A percentile compares a stretch with the other conserved stretches of the same genome.
Conservation (phyloP, 2,113 vertebrate genomes). For the Globicephala melas region DNA sequence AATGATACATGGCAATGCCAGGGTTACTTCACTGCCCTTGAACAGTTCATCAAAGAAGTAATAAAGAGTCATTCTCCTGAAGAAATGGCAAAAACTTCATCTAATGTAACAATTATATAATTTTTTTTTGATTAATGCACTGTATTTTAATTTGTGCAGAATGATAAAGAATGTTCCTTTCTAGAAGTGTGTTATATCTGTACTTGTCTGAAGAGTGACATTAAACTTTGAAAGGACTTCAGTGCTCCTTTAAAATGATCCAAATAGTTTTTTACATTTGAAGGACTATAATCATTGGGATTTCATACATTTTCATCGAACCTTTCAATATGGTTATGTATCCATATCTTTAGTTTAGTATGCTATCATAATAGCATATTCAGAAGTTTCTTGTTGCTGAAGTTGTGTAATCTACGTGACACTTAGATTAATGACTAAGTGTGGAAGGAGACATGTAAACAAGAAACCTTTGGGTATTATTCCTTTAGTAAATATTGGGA, state of each 20-base stretch:
- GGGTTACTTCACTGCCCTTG: constrained; percentile 95
- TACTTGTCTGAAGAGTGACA: constrained; percentile 81
- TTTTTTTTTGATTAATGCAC: constrained; percentile 58
- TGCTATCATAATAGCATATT: constrained; percentile 68
- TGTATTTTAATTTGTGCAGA: constrained; percentile 78
- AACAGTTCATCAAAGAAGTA: constrained; percentile 98
- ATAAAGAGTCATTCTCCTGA: constrained; percentile 94
- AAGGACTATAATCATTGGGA: constrained; percentile 75
- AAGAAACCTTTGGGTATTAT: constrained; percentile 63
- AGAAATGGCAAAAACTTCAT: constrained; percentile 89
- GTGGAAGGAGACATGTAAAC: not conserved
- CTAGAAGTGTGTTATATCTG: constrained; percentile 77
- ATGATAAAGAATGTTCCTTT: constrained; percentile 79
- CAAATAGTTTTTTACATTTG: constrained; percentile 79
- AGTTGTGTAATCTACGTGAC: constrained; percentile 62
- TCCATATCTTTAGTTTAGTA: constrained; percentile 74
- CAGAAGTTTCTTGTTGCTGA: constrained; percentile 71
- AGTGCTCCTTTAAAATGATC: constrained; percentile 73
- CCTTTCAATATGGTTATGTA: constrained; percentile 71
- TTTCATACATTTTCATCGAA: constrained; percentile 81
- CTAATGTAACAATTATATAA: constrained; percentile 97
- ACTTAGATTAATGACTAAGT: not conserved
- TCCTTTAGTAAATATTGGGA: constrained; percentile 61
- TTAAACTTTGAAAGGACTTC: constrained; percentile 79
- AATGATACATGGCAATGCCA: constrained; percentile 99